Evolutionary conservation across 2,888 invertebrate genomes (phyloP), one percentile per base, ranked within the genome.

Genomic region (Cyrtodaria siliqua): DNA sequence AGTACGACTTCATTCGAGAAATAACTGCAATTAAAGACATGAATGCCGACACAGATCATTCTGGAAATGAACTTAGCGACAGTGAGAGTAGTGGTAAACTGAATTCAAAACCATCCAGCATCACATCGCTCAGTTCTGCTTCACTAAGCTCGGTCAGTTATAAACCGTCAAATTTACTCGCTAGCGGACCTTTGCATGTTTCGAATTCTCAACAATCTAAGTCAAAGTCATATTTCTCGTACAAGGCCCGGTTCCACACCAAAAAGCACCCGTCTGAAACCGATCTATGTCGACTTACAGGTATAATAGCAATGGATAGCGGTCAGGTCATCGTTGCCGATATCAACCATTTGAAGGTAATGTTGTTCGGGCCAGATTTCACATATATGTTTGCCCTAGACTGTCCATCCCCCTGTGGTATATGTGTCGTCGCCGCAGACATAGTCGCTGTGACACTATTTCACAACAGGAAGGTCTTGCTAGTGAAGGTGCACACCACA

Each of bases 331-430:
- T 79, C 12, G 66, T 76, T 4, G 14, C 79, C 3, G 79, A 79
- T 49, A 72, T 79, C 29, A 79, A 72, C 61, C 79, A 79, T 61
- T 56, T 72, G 16, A 63, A 69, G 18, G 63, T 79, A 1, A 79
- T 79, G 79, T 40, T 79, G 6, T 76, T 72, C 59, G 79, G 69
- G 16, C 55, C 68, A 47, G 72, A 79, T 27, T 76, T 64, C 44
- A 64, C 62, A 2, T 79, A 75, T 23, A 52, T 79, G 12, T 63
- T 56, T 33, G 27, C 75, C 23, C 23, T 75, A 6, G 75, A 79
- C 18, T 79, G 79, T 57, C 75, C 75, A 2, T 79, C 79, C 14
- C 79, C 79, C 1, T 63, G 67, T 42, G 75, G 72, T 6, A 49
- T 75, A 1, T 56, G 63, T 26, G 24, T 27, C 2, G 68, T 72